These are phyloP conservation scores for Cyanocitta stelleri DNA, from an alignment of 2,113 vertebrate genomes.

Conservation along the genomic window DNA sequence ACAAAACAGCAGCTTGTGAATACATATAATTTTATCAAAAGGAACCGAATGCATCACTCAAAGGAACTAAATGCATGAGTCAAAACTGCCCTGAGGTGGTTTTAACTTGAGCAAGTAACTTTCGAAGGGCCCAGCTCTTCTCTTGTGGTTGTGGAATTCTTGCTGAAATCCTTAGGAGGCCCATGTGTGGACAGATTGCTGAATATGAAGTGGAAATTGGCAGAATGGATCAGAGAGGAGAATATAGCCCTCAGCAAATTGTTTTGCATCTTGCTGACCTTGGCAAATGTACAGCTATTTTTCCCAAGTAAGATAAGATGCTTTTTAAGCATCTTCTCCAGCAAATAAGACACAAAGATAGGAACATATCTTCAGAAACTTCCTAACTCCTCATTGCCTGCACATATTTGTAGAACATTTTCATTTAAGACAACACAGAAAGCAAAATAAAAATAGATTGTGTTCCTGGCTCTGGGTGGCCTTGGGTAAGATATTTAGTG, in stretches of 20 bases:
- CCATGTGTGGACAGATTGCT: constrained; percentile 31
- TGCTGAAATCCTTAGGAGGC: constrained; percentile 43
- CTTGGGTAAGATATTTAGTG: neutral
- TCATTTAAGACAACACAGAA: neutral
- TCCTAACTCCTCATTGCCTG: neutral
- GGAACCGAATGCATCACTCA: neutral
- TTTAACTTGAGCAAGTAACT: constrained; percentile 13
- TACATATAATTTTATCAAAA: neutral
- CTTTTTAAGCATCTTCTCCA: constrained; percentile 4
- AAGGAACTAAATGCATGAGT: neutral
- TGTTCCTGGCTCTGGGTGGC: neutral
- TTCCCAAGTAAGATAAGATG: constrained; percentile 7
- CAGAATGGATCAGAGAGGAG: constrained; percentile 45
- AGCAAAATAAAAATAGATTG: neutral
- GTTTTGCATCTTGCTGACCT: constrained; percentile 45
- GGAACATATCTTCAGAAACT: neutral
- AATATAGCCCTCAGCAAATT: constrained; percentile 22
- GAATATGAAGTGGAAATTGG: constrained; percentile 34
- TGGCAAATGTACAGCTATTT: constrained; percentile 10
- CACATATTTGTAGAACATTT: neutral
- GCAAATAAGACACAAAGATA: constrained; percentile 1
- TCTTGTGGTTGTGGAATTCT: constrained; percentile 44
- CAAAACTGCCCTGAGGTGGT: neutral
- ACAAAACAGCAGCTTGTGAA: neutral
- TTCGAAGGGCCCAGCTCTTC: constrained; percentile 23